Base-by-base conservation (phyloP, 2,797 vertebrate species). In the Alcedo quadribrachys region DNA sequence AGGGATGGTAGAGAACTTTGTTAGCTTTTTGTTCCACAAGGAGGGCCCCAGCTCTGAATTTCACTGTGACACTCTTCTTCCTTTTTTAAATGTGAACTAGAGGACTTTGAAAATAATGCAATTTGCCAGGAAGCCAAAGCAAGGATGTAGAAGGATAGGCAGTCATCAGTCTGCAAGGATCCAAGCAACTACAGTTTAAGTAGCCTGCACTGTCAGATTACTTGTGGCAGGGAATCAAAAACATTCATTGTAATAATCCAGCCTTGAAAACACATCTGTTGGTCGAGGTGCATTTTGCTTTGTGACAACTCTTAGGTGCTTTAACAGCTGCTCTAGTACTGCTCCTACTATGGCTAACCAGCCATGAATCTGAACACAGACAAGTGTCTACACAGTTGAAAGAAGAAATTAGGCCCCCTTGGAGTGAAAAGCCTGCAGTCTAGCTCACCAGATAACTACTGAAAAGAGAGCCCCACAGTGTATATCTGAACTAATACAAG, bases 61-160 rank as follows among this genome's bases (percentile, higher is more conserved):
- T 91, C n/a, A 61, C 57, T 54, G 27, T 43, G 61, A 40, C n/a
- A 71, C n/a, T 28, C 80, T 79, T 50, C 65, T 79, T 92, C 61
- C 42, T 50, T 53, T 85, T 66, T 76, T 81, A 24, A 85, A 66
- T 17, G 69, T 16, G 32, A 94, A 43, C 51, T 65, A 37, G 37
- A 88, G 37, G 60, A 79, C 70, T 91, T 83, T 45, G 80, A 89
- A 87, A 83, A 63, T 60, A 87, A 79, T 3, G 3, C 25, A 19
- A 51, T 82, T 85, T 91, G 83, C 62, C 83, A 87, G 75, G 76
- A 74, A 85, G 54, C 68, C 81, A 92, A 87, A 85, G 43, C 61
- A 77, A 81, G 40, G 54, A 62, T 5, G 13, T 74, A 10, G 33
- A 86, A 42, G 60, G 53, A 68, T 6, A 73, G 90, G 37, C 60